Percentiles rank a stretch among this genome's conserved stretches.
These are phyloP conservation scores for Cephus nigrinus DNA, from an alignment of 2,888 invertebrate species.

Conservation along the genomic window DNA sequence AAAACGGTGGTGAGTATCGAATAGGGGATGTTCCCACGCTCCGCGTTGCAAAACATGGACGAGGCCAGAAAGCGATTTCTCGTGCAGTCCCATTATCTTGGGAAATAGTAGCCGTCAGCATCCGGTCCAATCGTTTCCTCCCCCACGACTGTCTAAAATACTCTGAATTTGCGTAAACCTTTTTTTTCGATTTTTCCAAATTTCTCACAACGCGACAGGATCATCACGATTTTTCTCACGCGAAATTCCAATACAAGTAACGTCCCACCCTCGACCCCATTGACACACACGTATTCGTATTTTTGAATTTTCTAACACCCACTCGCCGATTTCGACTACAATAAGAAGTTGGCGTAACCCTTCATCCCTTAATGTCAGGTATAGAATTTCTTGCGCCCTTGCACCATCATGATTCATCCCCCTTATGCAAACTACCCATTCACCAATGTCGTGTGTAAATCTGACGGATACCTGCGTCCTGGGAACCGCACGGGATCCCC, in stretches of 20 bases:
- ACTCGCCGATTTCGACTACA: neutral
- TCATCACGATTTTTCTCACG: neutral
- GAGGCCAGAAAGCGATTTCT: neutral
- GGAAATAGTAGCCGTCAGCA: neutral
- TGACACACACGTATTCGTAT: neutral
- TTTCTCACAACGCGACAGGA: neutral
- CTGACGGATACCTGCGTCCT: constrained; percentile 41
- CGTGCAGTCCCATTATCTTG: neutral
- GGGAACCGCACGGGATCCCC: constrained; percentile 32
- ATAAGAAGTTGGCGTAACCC: constrained; percentile 34
- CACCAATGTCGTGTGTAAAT: constrained; percentile 37
- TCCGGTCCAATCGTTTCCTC: neutral
- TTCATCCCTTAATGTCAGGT: constrained; percentile 33
- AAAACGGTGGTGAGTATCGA: constrained; percentile 39
- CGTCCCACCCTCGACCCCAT: neutral
- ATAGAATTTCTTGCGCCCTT: constrained; percentile 20
- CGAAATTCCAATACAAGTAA: neutral
- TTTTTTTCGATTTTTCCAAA: neutral
- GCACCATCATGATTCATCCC: constrained; percentile 18
- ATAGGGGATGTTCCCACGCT: constrained; percentile 50
- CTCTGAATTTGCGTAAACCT: neutral
- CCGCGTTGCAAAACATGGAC: constrained; percentile 49
- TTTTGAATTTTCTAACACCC: neutral
- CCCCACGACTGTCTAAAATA: neutral
- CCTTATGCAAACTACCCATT: constrained; percentile 58